Evolutionary conservation across 2,797 vertebrate genomes (phyloP).

Genomic region (Arnoldichthys spilopterus): DNA sequence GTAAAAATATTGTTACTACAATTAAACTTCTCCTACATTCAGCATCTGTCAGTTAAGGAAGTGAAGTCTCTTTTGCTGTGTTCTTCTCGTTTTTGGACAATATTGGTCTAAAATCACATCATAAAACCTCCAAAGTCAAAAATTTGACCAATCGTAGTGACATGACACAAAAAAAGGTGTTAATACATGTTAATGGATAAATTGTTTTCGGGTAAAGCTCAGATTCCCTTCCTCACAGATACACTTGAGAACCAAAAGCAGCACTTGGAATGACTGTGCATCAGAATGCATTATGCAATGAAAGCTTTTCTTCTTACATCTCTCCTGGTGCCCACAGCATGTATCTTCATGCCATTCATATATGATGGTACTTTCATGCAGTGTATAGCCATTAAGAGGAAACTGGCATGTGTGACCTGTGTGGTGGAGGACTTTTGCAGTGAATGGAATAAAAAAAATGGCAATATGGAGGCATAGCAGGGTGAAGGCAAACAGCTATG

Average conservation of each 20-base stretch:
- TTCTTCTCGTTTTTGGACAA: background rate
- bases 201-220: too few relatives aligned
- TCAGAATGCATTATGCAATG: background rate
- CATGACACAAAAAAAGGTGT: background rate
- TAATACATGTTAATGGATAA: background rate
- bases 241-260: too few relatives aligned
- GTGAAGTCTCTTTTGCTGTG: background rate
- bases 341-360: background rate
- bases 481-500: constrained; percentile 63
- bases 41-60: background rate
- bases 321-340: background rate
- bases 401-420: background rate
- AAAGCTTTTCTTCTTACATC: background rate
- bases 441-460: constrained; percentile 52
- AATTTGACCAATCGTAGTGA: background rate
- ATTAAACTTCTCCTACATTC: too few relatives aligned
- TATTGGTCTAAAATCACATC: background rate
- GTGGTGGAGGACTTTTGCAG: background rate
- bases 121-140: background rate
- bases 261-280: too few relatives aligned
- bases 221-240: background rate
- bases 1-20: too few relatives aligned
- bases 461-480: constrained; percentile 67
- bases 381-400: background rate
- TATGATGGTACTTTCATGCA: background rate